These are phyloP conservation scores for Bombyx huttoni DNA, from an alignment of 2,888 invertebrate species.

Conservation along the genomic window DNA sequence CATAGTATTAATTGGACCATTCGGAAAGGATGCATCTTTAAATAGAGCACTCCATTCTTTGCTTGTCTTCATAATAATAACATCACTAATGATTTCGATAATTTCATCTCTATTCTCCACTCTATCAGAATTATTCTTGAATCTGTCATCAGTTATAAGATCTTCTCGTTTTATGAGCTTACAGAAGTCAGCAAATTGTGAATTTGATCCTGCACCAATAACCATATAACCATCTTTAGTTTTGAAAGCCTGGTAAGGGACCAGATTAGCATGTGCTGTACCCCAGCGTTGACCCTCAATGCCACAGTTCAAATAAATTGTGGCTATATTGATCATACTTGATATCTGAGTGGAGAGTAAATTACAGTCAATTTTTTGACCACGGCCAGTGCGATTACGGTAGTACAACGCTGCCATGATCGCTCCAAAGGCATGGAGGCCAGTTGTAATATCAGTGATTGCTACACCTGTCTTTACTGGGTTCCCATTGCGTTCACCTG, in stretches of 20 bases:
- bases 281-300: constrained; percentile 86
- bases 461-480: constrained; percentile 95
- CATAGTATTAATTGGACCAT: constrained; percentile 91
- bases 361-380: constrained; percentile 95
- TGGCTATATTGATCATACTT: constrained; percentile 88
- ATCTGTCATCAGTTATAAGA: constrained; percentile 76
- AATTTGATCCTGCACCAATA: constrained; percentile 89
- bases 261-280: constrained; percentile 94
- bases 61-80: constrained; percentile 75
- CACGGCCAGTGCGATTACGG: constrained; percentile 81
- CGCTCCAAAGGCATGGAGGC: constrained; percentile 94
- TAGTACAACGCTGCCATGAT: constrained; percentile 92
- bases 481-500: constrained; percentile 86
- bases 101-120: constrained; percentile 83
- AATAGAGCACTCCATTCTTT: constrained; percentile 83
- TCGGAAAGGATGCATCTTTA: constrained; percentile 84
- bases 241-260: constrained; percentile 93
- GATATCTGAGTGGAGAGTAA: constrained; percentile 94
- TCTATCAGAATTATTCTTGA: constrained; percentile 79
- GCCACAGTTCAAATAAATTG: constrained; percentile 90
- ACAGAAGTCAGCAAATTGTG: constrained; percentile 83
- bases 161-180: constrained; percentile 72
- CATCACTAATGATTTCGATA: constrained; percentile 72
- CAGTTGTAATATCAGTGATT: constrained; percentile 93
- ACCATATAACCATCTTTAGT: constrained; percentile 88